Evolutionary conservation across 2,113 vertebrate genomes (phyloP), one percentile per base, ranked within the genome.

Genomic region (Tetrax tetrax): DNA sequence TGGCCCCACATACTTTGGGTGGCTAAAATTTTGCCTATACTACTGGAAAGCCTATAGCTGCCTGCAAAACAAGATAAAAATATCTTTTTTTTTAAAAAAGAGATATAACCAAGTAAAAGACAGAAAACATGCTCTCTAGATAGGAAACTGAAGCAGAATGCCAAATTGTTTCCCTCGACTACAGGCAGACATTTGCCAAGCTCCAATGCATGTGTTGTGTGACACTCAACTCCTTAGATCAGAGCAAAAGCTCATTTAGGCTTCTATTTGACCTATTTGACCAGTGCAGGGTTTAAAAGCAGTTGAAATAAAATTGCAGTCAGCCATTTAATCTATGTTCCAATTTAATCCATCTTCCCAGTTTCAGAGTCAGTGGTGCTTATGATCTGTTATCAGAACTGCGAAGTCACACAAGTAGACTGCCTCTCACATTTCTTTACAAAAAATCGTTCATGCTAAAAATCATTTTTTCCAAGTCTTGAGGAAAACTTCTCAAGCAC

Each of bases 301-400:
- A 50, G 71, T 41, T 92, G 86, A 96, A 96, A 88, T 90, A 86
- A 90, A 93, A 86, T 90, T 88, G 79, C 86, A 93, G 85, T 80
- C 85, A 93, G 51, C 53, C 88, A 90, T 92, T 94, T 94, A 95
- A 92, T 93, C 87, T 78, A 51, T 80, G 81, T 88, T 93, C 83
- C 94, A 90, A 90, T 95, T 95, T 94, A 96, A 95, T 94, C 85
- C 54, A 74, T 74, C 56, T 83, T 77, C 66, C 90, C 54, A 74
- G 88, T 96, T 94, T 80, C 82, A 88, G 74, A 95, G 74, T 78
- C 92, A 93, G 75, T 47, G 79, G 31, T 90, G 85, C 75, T 90
- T 93, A 71, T 57, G 88, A 93, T 88, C 87, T 87, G 37, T 75
- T 96, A 91, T 79, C 75, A 77, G 75, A 93, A 59, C 71, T 83